phyloP scores from a whole-genome alignment of 2,888 invertebrate species.

The Mythimna impura region DNA sequence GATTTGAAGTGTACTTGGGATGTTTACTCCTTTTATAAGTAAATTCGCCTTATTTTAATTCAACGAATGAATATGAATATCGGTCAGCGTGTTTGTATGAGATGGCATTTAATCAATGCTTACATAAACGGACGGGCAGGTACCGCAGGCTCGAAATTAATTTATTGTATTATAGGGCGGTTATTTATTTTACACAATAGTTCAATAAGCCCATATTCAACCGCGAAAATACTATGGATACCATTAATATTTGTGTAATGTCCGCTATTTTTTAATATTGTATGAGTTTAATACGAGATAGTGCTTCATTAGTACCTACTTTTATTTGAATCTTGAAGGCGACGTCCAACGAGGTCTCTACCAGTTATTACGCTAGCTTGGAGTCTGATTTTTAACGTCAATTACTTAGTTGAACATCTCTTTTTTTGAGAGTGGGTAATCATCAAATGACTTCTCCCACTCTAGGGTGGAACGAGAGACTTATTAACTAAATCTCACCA shows the following conservation, averaged over 20 bases:
- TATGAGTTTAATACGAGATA: not conserved
- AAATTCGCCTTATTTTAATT: slow-evolving; percentile 57
- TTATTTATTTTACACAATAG: slow-evolving; percentile 19
- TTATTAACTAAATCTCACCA: too few relatives aligned
- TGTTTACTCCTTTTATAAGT: slow-evolving; percentile 53
- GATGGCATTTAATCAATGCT: slow-evolving; percentile 51
- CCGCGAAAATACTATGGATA: too few relatives aligned
- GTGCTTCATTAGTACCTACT: not conserved
- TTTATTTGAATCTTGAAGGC: not conserved
- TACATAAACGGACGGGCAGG: slow-evolving; percentile 22
- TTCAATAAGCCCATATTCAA: not conserved
- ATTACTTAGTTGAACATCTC: not conserved
- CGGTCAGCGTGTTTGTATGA: slow-evolving; percentile 58
- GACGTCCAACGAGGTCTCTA: slow-evolving; percentile 1
- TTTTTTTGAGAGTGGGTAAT: too few relatives aligned
- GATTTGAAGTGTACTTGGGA: not conserved
- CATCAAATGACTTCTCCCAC: too few relatives aligned
- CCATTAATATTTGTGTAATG: too few relatives aligned
- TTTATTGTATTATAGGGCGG: slow-evolving; percentile 19
- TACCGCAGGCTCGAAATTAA: slow-evolving; percentile 3
- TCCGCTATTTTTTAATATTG: too few relatives aligned
- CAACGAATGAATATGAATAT: slow-evolving; percentile 58
- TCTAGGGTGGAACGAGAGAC: too few relatives aligned
- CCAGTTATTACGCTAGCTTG: not conserved
- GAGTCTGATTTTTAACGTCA: slow-evolving; percentile 2